These are phyloP conservation scores for Salpingus planirostris DNA, from an alignment of 2,888 invertebrate species.

Conservation along the genomic window DNA sequence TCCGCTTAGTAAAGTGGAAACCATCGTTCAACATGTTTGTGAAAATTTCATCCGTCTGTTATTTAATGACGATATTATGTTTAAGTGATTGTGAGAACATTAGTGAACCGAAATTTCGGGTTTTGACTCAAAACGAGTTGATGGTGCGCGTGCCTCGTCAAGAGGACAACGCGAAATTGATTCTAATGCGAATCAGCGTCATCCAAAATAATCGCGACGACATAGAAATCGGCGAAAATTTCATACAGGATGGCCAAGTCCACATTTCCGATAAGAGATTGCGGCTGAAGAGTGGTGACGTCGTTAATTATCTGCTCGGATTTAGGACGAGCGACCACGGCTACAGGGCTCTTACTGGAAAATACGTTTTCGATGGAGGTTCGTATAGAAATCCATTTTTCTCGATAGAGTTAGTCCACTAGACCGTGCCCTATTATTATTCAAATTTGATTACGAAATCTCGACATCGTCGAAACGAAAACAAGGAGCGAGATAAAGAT, in stretches of 20 bases:
- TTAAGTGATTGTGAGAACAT: no score
- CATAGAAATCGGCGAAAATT: constrained; percentile 9
- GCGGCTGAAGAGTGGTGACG: constrained; percentile 7
- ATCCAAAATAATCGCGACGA: constrained; percentile 8
- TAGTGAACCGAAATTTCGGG: constrained; percentile 9
- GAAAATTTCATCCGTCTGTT: no score
- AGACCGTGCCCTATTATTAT: no score
- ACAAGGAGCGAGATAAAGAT: no score
- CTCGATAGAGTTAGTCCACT: no score
- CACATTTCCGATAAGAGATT: constrained; percentile 9
- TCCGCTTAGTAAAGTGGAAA: no score
- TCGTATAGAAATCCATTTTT: no score
- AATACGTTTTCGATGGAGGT: constrained; percentile 14
- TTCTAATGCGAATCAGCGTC: constrained; percentile 8
- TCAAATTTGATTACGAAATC: no score
- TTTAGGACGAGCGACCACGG: constrained; percentile 8
- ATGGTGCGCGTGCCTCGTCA: constrained; percentile 10
- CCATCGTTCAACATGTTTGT: no score
- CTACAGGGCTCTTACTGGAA: constrained; percentile 9
- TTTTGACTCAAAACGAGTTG: constrained; percentile 14
- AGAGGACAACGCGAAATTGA: constrained; percentile 2
- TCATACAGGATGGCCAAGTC: constrained; percentile 4
- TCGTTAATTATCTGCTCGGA: constrained; percentile 11
- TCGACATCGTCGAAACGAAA: no score
- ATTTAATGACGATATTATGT: no score